phyloP scores from a whole-genome alignment of 2,113 vertebrate genomes.

The Anolis carolinensis region DNA sequence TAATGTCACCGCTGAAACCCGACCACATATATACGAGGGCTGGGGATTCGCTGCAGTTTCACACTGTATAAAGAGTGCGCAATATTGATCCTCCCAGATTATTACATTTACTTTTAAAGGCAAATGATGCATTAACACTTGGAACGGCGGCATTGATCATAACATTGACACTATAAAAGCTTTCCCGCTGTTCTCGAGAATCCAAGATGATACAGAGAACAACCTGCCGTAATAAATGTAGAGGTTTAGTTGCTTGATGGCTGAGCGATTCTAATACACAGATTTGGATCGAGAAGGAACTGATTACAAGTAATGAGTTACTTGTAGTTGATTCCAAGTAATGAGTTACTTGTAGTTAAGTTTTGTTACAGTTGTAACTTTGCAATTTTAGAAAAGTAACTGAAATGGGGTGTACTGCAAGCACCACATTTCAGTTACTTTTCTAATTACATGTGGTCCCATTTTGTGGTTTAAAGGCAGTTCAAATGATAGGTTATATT shows the following conservation, averaged over 20 bases:
- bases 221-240: constrained; percentile 48
- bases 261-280: neutral
- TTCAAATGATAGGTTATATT: too few relatives aligned
- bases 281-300: neutral
- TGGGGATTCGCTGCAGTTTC: constrained; percentile 46
- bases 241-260: constrained; percentile 7
- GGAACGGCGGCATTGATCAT: constrained; percentile 53
- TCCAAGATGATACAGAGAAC: constrained; percentile 43
- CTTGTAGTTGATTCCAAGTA: neutral
- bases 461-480: too few relatives aligned
- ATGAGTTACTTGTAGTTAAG: too few relatives aligned
- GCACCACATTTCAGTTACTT: too few relatives aligned
- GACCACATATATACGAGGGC: constrained; percentile 44
- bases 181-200: constrained; percentile 26
- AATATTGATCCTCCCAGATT: constrained; percentile 66
- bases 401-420: too few relatives aligned
- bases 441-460: too few relatives aligned
- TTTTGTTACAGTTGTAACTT: too few relatives aligned
- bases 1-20: constrained; percentile 50
- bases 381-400: too few relatives aligned
- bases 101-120: constrained; percentile 65
- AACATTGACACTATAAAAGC: constrained; percentile 44
- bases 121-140: constrained; percentile 63
- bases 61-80: constrained; percentile 44
- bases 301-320: neutral